Conservation (phyloP, 2,888 invertebrate genomes). For the Conops quadrifasciatus region DNA sequence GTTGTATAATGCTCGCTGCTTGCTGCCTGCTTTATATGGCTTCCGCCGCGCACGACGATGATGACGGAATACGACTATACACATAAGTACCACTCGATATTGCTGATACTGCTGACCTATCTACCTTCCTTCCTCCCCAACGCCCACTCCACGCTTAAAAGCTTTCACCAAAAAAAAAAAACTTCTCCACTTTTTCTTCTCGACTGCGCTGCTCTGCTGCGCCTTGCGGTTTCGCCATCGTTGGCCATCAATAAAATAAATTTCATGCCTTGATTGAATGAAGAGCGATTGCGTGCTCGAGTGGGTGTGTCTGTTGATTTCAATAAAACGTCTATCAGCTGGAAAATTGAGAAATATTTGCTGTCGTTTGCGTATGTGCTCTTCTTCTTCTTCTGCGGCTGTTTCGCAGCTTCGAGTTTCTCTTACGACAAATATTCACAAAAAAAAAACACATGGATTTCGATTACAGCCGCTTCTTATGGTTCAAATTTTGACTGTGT, state of each 20-base stretch:
- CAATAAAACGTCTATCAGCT: slow-evolving; percentile 4
- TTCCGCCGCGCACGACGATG: neutral
- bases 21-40: neutral
- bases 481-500: neutral
- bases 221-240: neutral
- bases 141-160: neutral
- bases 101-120: neutral
- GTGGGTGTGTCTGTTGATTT: slow-evolving; percentile 7
- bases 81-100: neutral
- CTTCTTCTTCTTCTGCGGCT: neutral
- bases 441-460: neutral
- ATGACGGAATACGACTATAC: neutral
- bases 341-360: slow-evolving; percentile 10
- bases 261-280: neutral
- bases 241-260: neutral
- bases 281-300: neutral
- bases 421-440: neutral
- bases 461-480: neutral
- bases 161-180: neutral
- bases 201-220: neutral
- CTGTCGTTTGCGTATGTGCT: neutral
- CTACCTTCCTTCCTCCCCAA: neutral
- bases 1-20: no score
- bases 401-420: neutral
- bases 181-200: neutral